Base-by-base conservation (phyloP, 2,113 vertebrate genomes). In the Labeo catla region DNA sequence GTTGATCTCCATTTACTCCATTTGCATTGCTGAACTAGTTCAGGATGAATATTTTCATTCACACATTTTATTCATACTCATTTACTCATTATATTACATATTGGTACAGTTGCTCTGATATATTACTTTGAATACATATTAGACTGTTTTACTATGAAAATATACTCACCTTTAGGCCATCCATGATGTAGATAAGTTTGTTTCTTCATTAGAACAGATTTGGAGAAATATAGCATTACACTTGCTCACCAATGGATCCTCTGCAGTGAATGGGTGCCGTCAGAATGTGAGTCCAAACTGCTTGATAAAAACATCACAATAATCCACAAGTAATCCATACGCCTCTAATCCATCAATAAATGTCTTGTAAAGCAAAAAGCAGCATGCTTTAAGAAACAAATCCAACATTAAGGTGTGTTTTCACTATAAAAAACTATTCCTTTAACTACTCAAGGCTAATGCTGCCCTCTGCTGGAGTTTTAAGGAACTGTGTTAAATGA, bases 101-200 rank as follows among this genome's bases (percentile, higher is more conserved):
- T 19, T 45, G 19, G 68, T 45, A 21, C 8, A 43, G 21, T 59
- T 21, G 1, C 57, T 59, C 3, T 76, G 47, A 23, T 9, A 28
- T 23, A 16, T 76, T 76, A 50, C 74, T 76, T 28, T 61, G 8
- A 61, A n/a, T n/a, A 61, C 57, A n/a, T n/a, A 61, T n/a, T n/a
- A 61, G 57, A 61, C 8, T n/a, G 21, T 39, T 5, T 39, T 39
- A 39, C 39, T 39, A 39, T 21, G 54, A 59, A 59, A 59, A 59
- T 59, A 16, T 8, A 21, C 54, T 57, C 39, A 39, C 39, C 39
- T 5, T 39, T 2, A 39, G 39, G 39, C 54, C 52, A 54, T 54
- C 52, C 52, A 2, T 6, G 13, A 54, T 54, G 52, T 6, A 54
- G 50, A 52, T 52, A 12, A 52, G 52, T 15, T 54, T 54, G 52